A percentile compares a stretch with the other conserved stretches of the same genome.
phyloP scores from a whole-genome alignment of 1,140 invertebrate genomes.

The Aphaenogaster rudis region DNA sequence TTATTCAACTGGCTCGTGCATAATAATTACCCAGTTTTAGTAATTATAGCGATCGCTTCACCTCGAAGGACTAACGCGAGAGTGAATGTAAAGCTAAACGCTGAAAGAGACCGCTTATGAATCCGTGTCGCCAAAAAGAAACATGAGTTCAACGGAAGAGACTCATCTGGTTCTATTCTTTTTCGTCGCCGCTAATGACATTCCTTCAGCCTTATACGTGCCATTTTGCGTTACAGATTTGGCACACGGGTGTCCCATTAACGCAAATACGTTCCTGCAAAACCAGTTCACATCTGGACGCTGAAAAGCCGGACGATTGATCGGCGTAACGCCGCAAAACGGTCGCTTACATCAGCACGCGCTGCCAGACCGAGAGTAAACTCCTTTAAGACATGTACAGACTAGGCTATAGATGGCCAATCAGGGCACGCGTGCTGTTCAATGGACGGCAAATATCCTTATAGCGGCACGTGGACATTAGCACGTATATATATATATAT shows the following conservation, averaged over 20 bases:
- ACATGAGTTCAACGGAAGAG: not conserved
- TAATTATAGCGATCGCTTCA: conserved; percentile 24
- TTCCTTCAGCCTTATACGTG: conserved; percentile 26
- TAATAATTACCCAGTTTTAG: conserved; percentile 54
- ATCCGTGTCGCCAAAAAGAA: not conserved
- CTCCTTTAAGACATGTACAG: conserved; percentile 64
- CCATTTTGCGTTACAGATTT: conserved; percentile 62
- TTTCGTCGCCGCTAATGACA: conserved; percentile 8
- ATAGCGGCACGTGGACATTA: conserved; percentile 44
- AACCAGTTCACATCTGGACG: conserved; percentile 70
- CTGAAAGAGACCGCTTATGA: conserved; percentile 13
- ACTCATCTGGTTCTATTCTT: conserved; percentile 2
- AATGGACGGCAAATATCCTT: conserved; percentile 81
- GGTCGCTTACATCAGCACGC: conserved; percentile 73
- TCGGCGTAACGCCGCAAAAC: conserved; percentile 68
- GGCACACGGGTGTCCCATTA: conserved; percentile 64
- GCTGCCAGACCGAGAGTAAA: conserved; percentile 54
- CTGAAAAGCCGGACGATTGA: conserved; percentile 73
- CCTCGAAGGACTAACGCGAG: not conserved
- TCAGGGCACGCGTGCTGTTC: conserved; percentile 64
- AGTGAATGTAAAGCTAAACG: conserved; percentile 3
- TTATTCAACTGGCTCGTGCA: conserved; percentile 8
- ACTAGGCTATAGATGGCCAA: conserved; percentile 42
- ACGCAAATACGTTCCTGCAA: conserved; percentile 68
- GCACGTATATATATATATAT: not conserved